phyloP scores from a whole-genome alignment of 2,113 vertebrate species.

The Ptilorrhoa leucosticta region DNA sequence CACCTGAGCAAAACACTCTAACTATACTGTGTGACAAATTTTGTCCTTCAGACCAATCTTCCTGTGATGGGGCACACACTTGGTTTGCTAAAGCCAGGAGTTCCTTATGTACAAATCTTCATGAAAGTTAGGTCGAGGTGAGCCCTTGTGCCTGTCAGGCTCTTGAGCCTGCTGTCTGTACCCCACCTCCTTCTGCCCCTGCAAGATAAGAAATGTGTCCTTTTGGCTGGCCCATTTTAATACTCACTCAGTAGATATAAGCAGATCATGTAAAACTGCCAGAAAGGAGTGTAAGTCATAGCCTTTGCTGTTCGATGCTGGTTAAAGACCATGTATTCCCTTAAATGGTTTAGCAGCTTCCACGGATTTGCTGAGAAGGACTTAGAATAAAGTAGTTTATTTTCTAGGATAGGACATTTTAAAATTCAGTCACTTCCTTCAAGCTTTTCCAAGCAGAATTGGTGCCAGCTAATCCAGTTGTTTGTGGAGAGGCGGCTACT shows the following conservation, averaged over 20 bases:
- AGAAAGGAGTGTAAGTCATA: background rate
- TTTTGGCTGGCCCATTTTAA: background rate
- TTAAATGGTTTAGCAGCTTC: conserved; percentile 14
- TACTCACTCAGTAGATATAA: background rate
- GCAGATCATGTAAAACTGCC: background rate
- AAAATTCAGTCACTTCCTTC: background rate
- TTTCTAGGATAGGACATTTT: conserved; percentile 23
- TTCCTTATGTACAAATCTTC: background rate
- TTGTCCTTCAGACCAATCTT: background rate
- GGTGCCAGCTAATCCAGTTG: background rate
- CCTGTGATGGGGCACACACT: background rate
- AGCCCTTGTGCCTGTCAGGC: background rate
- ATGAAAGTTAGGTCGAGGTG: background rate
- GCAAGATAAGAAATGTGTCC: background rate
- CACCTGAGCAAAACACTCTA: background rate
- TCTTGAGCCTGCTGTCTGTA: background rate
- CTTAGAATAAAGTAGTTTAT: conserved; percentile 20
- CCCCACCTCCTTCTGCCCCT: background rate
- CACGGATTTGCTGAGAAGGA: background rate
- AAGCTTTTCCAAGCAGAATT: background rate
- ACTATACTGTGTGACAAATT: background rate
- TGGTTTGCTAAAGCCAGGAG: background rate
- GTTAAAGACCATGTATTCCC: background rate
- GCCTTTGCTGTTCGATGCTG: background rate
- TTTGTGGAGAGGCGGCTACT: background rate